phyloP scores from a whole-genome alignment of 1,140 invertebrate genomes.

The Drosophila tsacasi region DNA sequence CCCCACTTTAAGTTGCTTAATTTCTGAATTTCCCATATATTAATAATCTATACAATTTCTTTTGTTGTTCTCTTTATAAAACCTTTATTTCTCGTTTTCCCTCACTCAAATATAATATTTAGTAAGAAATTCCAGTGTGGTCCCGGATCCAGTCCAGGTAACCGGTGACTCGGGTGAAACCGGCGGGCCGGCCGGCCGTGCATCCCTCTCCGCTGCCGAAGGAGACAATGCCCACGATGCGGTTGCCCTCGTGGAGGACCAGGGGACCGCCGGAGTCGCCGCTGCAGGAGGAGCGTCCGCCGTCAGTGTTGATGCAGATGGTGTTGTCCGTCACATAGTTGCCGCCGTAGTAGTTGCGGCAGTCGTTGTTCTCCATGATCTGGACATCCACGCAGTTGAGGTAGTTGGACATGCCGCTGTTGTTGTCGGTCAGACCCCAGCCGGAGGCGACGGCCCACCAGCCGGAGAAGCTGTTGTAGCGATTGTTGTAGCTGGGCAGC shows the following conservation, averaged over 20 bases:
- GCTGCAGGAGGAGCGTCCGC: constrained; percentile 39
- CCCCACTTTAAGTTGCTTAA: too few species aligned
- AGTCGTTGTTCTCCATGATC: constrained; percentile 37
- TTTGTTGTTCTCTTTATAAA: neutral
- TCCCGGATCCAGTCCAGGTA: constrained; percentile 86
- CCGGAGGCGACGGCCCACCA: constrained; percentile 38
- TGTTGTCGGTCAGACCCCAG: constrained; percentile 31
- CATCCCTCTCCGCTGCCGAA: constrained; percentile 86
- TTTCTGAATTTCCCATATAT: too few species aligned
- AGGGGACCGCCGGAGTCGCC: constrained; percentile 55
- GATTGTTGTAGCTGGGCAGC: constrained; percentile 40
- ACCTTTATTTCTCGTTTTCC: neutral
- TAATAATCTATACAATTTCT: neutral
- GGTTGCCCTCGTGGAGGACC: constrained; percentile 34
- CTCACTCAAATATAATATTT: constrained; percentile 23
- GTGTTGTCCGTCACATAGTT: constrained; percentile 34
- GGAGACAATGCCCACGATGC: constrained; percentile 85
- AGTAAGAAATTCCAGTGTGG: constrained; percentile 84
- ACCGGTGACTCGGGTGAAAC: constrained; percentile 86
- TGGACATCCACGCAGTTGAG: constrained; percentile 38
- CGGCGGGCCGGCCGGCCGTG: constrained; percentile 86
- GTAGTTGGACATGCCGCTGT: constrained; percentile 40
- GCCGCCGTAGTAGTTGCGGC: constrained; percentile 32
- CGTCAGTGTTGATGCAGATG: constrained; percentile 34
- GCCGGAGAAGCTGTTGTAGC: constrained; percentile 38